A percentile compares a stretch with the other conserved stretches of the same genome.
Conservation (phyloP, 2,113 vertebrate species). For the Phainopepla nitens region DNA sequence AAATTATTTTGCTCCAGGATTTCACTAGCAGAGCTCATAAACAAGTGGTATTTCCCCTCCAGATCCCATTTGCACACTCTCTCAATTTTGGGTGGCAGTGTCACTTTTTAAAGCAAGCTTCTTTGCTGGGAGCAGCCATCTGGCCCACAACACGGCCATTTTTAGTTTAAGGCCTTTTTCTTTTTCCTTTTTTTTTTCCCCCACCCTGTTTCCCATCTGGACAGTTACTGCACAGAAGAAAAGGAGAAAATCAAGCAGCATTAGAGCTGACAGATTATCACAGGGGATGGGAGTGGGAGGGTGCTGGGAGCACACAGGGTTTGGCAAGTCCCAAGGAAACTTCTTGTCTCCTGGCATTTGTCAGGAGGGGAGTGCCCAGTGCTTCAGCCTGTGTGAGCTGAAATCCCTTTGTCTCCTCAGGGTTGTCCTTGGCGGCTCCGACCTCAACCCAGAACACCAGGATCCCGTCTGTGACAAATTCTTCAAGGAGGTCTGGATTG, state of each 20-base stretch:
- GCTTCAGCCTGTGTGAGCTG: not conserved
- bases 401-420: slow-evolving; percentile 60
- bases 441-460: slow-evolving; percentile 78
- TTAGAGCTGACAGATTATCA: not conserved
- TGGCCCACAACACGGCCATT: not conserved
- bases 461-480: slow-evolving; percentile 93
- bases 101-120: slow-evolving; percentile 7
- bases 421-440: slow-evolving; percentile 81
- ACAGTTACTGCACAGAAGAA: slow-evolving; percentile 20
- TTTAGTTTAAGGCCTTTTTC: not conserved
- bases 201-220: slow-evolving; percentile 31
- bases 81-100: not conserved
- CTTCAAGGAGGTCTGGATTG: slow-evolving; percentile 96
- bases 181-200: not conserved
- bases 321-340: not conserved
- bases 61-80: not conserved
- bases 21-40: not conserved
- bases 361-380: not conserved
- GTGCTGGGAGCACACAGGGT: not conserved
- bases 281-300: not conserved
- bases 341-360: not conserved
- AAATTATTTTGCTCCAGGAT: not conserved
- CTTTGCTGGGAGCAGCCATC: slow-evolving; percentile 30
- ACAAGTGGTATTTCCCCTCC: not conserved
- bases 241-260: not conserved